Base-by-base conservation (phyloP, 2,888 invertebrate species). In the Muschampia plurimacula region DNA sequence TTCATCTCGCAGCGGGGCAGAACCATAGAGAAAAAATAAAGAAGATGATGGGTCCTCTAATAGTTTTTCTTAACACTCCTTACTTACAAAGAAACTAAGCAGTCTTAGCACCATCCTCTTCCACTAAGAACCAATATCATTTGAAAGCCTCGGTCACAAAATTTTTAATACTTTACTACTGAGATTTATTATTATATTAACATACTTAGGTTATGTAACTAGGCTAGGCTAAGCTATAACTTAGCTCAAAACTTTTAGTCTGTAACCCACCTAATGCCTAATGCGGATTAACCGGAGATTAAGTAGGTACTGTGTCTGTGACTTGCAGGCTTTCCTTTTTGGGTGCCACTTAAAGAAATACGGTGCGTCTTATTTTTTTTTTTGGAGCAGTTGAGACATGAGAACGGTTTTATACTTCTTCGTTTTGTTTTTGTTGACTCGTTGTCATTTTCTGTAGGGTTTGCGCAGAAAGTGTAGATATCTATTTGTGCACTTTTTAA, bases 301-400 rank as follows among this genome's bases (percentile, higher is more conserved):
- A 71, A 59, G 22, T 22, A 22, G 22, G 22, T 22, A 22, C 32
- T 9, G 70, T 9, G 70, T 65, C 59, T 71, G 59, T 44, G 15
- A 70, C 64, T 70, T 65, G 32, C 57, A 44, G 70, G 65, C 70
- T 71, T 69, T 71, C 70, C 22, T 65, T 71, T 63, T 71, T 71
- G 22, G 65, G 65, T 12, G 59, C 39, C 32, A 28, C 59, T 2
- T 36, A 59, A 32, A 64, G 15, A 57, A 70, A 15, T 44, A 36
- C 44, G 39, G 39, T 9, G 46, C 36, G 8, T 15, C 13, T 36
- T 44, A n/a, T n/a, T 13, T 55, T 32, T 13, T 55, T 41, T 63
- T 62, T 46, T 41, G 39, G 4, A 63, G 22, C 12, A n/a, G 2
- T 39, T 32, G 13, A 55, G 32, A 28, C 28, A n/a, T 46, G 9